Base-by-base conservation (phyloP, 2,888 invertebrate genomes). In the Temnothorax rugatulus region DNA sequence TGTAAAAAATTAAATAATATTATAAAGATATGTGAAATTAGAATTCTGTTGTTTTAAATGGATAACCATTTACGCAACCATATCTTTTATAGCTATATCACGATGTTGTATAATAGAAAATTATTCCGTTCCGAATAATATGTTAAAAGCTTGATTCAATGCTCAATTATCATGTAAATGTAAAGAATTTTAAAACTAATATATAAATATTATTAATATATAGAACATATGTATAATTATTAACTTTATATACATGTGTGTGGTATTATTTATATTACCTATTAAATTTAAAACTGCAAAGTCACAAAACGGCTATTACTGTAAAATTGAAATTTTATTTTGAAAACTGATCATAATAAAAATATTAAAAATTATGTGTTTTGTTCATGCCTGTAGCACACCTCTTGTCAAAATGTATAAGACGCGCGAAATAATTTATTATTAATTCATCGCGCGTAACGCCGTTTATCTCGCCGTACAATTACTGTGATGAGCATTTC, bases 141-240 rank as follows among this genome's bases (percentile, higher is more conserved):
- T 5, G 15, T n/a, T 73, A 57, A 41, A 21, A 34, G 34, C 34
- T 4, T 34, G 34, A 34, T 34, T 34, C 11, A 11, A n/a, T 21
- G 38, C 4, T 71, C 29, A n/a, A 54, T 54, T 54, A 21, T 21
- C 1, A 8, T 44, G 9, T 44, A 0, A 44, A 15, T 7, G 11
- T 44, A 63, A 2, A 21, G 13, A 50, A 69, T 69, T 69, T 18
- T n/a, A 29, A 29, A 29, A 50, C 13, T 68, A 69, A 69, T 66
- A 69, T 34, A 52, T 15, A 34, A n/a, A 34, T 41, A 63, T 41
- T 63, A 41, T 61, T 61, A 61, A 11, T 47, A 47, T 47, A 47
- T 29, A n/a, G 1, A 69, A 47, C 47, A 1, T 52, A 29, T 34
- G 13, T 52, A 69, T 13, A n/a, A 29, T 34, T 50, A 50, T 69